Percentiles rank a stretch among this genome's conserved stretches.
These are phyloP conservation scores for Leptodactylus fuscus DNA, from an alignment of 2,113 vertebrate genomes.

Conservation along the genomic window DNA sequence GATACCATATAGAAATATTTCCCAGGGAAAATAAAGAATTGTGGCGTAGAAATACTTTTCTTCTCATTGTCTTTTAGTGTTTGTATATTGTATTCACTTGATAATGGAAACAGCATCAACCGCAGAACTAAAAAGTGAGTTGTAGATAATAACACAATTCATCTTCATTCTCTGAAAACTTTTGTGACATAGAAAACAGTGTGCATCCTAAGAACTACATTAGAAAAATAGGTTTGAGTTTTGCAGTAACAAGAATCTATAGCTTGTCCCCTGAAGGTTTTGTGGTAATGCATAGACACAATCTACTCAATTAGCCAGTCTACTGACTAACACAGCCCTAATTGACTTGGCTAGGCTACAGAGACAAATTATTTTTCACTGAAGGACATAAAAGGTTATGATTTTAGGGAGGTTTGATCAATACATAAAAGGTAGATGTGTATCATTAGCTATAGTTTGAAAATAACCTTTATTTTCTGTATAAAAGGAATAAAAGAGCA, in stretches of 20 bases:
- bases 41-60: conserved; percentile 17
- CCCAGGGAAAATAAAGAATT: conserved; percentile 10
- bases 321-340: conserved; percentile 51
- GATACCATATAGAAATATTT: conserved; percentile 30
- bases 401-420: conserved; percentile 42
- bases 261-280: conserved; percentile 57
- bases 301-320: conserved; percentile 51
- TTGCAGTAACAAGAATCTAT: conserved; percentile 48
- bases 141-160: conserved; percentile 18
- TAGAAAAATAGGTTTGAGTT: conserved; percentile 41
- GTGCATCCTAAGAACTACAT: neutral
- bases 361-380: conserved; percentile 49
- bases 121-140: neutral
- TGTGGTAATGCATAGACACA: conserved; percentile 44
- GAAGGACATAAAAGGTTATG: conserved; percentile 58
- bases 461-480: neutral
- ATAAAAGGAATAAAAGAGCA: neutral
- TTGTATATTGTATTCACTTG: conserved; percentile 24
- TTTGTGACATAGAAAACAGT: conserved; percentile 18
- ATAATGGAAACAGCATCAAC: conserved; percentile 41
- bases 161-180: conserved; percentile 6
- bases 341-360: conserved; percentile 43
- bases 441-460: conserved; percentile 9
- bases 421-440: conserved; percentile 21
- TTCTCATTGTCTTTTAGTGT: conserved; percentile 21